phyloP scores from a whole-genome alignment of 35 echinoderm and acorn worm genomes.

The Lytechinus pictus region DNA sequence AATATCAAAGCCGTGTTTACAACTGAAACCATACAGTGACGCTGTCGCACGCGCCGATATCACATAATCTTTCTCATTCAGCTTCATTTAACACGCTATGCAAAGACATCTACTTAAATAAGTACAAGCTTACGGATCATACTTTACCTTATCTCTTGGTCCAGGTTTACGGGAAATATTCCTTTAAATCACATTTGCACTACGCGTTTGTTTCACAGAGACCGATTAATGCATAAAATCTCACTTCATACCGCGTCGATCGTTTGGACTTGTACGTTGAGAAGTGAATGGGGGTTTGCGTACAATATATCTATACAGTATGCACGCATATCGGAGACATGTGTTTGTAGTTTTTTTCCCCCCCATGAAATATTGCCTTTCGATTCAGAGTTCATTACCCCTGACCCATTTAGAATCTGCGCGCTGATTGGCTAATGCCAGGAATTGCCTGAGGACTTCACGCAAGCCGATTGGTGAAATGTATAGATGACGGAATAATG shows the following conservation, averaged over 20 bases:
- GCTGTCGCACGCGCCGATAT: neutral
- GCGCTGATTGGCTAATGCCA: constrained; percentile 63
- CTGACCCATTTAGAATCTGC: constrained; percentile 70
- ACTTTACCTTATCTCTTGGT: constrained; percentile 32
- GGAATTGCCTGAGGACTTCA: constrained; percentile 48
- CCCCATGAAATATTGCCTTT: constrained; percentile 51
- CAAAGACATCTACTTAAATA: neutral
- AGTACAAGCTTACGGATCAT: neutral
- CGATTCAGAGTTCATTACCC: constrained; percentile 77
- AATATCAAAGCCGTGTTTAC: constrained; percentile 41
- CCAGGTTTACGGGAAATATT: constrained; percentile 37
- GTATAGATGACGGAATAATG: constrained; percentile 51
- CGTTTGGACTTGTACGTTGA: constrained; percentile 43
- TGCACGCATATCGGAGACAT: constrained; percentile 42
- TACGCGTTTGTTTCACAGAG: neutral
- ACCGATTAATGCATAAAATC: constrained; percentile 9
- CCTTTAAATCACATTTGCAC: constrained; percentile 14
- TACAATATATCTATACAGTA: neutral
- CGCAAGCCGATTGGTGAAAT: constrained; percentile 66
- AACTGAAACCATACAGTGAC: neutral
- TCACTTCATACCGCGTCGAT: constrained; percentile 18
- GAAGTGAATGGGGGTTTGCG: constrained; percentile 33
- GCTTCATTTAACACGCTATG: constrained; percentile 45
- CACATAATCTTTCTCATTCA: constrained; percentile 19
- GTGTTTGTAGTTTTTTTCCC: constrained; percentile 51